Evolutionary conservation across 2,888 invertebrate species (phyloP).

Genomic region (Calliopum simillimum): DNA sequence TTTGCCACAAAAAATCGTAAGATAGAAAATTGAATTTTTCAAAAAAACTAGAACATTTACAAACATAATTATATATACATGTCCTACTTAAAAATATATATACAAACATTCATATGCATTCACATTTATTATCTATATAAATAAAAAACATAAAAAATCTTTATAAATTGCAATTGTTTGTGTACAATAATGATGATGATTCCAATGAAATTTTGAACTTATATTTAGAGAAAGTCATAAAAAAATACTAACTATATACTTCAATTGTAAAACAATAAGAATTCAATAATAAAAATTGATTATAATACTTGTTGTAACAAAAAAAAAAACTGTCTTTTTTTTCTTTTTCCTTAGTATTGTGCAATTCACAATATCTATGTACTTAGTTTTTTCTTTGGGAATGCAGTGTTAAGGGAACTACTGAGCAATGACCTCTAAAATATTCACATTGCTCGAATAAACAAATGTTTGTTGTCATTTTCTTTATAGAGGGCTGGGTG

Average conservation of each 20-base stretch:
- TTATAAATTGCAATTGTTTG: neutral
- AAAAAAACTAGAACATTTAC: no score
- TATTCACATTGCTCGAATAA: no score
- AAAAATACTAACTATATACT: slow-evolving; percentile 2
- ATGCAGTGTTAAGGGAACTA: no score
- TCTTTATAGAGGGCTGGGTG: no score
- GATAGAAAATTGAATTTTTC: neutral
- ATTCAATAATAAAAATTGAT: slow-evolving; percentile 18
- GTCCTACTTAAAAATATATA: neutral
- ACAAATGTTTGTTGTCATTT: no score
- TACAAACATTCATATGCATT: neutral
- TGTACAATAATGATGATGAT: neutral
- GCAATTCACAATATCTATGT: no score
- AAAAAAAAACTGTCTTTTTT: neutral
- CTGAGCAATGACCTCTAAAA: no score
- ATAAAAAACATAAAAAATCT: no score
- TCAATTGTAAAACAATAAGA: slow-evolving; percentile 17
- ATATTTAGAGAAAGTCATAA: neutral
- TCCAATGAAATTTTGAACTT: slow-evolving; percentile 6
- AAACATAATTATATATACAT: neutral
- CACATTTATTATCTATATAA: neutral
- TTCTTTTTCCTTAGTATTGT: neutral
- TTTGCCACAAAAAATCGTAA: slow-evolving; percentile 2
- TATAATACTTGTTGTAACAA: slow-evolving; percentile 13
- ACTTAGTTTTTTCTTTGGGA: no score